Evolutionary conservation across 2,888 invertebrate species (phyloP), one percentile per base, ranked within the genome.

Genomic region (Pseudoips prasinana): DNA sequence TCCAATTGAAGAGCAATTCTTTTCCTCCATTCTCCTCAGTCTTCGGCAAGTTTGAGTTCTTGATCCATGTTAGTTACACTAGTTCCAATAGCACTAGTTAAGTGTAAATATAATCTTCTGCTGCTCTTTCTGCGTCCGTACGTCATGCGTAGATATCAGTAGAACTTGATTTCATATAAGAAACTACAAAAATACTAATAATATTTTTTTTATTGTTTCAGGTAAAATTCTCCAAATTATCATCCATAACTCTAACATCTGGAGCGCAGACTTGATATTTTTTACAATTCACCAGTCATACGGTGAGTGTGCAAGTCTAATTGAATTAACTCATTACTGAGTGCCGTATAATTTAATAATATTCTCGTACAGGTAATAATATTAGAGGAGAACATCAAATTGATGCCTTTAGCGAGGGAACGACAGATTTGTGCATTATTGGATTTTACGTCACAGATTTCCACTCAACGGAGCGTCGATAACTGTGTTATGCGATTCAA

Each of bases 321-420:
- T 68, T 61, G 35, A 65, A 70, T 73, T 63, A 71, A 38, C 49
- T 35, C 41, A 45, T 39, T 40, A 55, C 51, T 38, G 53, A 60
- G 58, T 58, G 62, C 52, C 53, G 57, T 57, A 47, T 69, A 66
- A 73, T 66, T 61, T 35, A 58, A 70, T 73, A 69, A 67, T 40
- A 20, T 22, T 33, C 33, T 25, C 25, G 22, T 3, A 29, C 24
- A 22, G 29, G 31, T 34, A 38, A 31, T 29, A 33, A 29, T 27
- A 33, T 11, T 10, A 4, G 18, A 37, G 22, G 28, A 14, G 14
- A 20, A 26, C 11, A 40, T 36, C 8, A 31, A 41, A 36, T 17
- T 27, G 31, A 19, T 33, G 27, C 25, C 35, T 45, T 43, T 46
- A 25, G 14, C 14, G 14, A 44, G 25, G 10, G 8, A 7, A 8